Conservation (phyloP, 2,113 vertebrate genomes). For the Neomonachus schauinslandi region DNA sequence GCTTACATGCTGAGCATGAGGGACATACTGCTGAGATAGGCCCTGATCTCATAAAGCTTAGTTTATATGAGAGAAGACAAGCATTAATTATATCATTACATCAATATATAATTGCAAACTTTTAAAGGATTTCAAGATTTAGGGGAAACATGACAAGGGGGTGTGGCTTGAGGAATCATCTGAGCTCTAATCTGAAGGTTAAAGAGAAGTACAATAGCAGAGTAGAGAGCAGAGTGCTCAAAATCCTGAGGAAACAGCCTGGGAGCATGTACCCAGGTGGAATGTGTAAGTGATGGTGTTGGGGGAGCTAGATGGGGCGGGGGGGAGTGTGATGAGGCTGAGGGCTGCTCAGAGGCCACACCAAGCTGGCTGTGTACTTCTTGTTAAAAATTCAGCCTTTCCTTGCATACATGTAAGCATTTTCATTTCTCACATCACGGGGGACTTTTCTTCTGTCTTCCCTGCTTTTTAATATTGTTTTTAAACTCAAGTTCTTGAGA, state of each 20-base stretch:
- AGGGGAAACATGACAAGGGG: neutral
- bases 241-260: neutral
- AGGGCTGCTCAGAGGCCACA: neutral
- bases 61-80: neutral
- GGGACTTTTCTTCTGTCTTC: neutral
- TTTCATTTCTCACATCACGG: neutral
- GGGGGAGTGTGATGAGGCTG: too few species aligned
- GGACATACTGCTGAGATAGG: neutral
- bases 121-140: neutral
- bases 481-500: neutral
- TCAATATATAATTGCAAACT: neutral
- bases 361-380: neutral
- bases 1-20: neutral
- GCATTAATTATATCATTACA: neutral
- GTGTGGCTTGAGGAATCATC: neutral
- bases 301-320: too few species aligned
- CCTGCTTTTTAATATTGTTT: neutral
- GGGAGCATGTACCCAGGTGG: rapidly evolving
- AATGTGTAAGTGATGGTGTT: neutral
- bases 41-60: neutral
- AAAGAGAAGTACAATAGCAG: neutral
- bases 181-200: neutral
- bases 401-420: neutral
- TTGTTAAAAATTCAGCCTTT: neutral
- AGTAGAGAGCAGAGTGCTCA: neutral